These are phyloP conservation scores for Microtus richardsoni DNA, from an alignment of 2,113 vertebrate genomes.

Conservation along the genomic window DNA sequence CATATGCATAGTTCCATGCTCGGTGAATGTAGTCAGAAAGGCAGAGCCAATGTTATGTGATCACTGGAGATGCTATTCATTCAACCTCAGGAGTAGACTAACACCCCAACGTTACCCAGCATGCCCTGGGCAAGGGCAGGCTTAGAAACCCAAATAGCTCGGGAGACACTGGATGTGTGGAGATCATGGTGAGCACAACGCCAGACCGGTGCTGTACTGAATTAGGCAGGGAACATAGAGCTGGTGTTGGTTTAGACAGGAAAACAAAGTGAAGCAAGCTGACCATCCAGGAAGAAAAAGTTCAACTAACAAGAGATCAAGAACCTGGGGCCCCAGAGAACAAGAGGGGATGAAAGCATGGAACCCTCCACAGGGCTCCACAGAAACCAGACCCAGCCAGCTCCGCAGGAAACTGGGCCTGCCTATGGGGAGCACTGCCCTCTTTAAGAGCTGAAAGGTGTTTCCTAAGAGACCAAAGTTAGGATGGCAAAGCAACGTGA, in stretches of 20 bases:
- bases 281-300: neutral
- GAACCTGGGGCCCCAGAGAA: neutral
- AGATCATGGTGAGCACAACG: neutral
- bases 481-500: constrained; percentile 4
- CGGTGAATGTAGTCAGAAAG: neutral
- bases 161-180: neutral
- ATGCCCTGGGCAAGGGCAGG: neutral
- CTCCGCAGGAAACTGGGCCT: neutral
- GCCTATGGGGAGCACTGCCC: neutral
- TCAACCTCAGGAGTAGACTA: constrained; percentile 40
- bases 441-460: neutral
- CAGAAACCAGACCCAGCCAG: neutral
- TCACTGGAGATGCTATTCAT: constrained; percentile 52
- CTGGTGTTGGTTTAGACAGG: neutral
- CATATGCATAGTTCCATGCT: neutral
- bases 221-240: neutral
- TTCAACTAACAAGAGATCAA: neutral
- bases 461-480: constrained; percentile 22
- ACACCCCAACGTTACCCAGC: neutral
- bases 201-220: neutral
- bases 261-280: neutral
- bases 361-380: neutral
- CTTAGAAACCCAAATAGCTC: constrained; percentile 22
- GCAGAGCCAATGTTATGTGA: neutral
- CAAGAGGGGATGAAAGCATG: neutral